Conservation (phyloP, 2,888 invertebrate genomes). For the Danaus chrysippus region DNA sequence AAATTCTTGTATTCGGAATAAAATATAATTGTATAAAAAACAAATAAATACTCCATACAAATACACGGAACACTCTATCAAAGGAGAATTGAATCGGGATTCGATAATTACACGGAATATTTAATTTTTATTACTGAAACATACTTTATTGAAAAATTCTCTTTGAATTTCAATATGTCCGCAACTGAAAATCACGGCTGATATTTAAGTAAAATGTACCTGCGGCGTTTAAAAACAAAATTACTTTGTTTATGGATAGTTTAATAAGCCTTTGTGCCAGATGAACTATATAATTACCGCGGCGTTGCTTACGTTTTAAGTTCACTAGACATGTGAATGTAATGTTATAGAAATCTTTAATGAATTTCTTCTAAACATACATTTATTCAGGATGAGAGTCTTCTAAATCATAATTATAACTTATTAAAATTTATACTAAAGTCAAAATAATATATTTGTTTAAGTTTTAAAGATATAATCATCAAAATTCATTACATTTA, state of each 20-base stretch:
- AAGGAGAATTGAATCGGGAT: conserved; percentile 27
- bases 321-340: too few species aligned
- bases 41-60: conserved; percentile 6
- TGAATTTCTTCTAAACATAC: too few species aligned
- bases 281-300: too few species aligned
- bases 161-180: conserved; percentile 22
- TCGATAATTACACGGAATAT: conserved; percentile 35
- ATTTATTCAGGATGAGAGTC: too few species aligned
- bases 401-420: too few species aligned
- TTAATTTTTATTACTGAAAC: conserved; percentile 28
- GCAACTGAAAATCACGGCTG: conserved; percentile 13
- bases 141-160: conserved; percentile 23
- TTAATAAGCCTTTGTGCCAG: too few species aligned
- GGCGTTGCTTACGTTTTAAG: too few species aligned
- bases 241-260: too few species aligned
- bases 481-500: background rate
- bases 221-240: too few species aligned
- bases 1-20: background rate
- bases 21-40: background rate
- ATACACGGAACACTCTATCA: conserved; percentile 16
- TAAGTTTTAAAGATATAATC: background rate
- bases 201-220: background rate
- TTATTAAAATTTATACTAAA: too few species aligned
- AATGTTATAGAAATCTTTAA: too few species aligned
- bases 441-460: background rate